Percentiles rank a stretch among this genome's conserved stretches.
These are phyloP conservation scores for Chiloscyllium plagiosum DNA, from an alignment of 2,113 vertebrate species.

Conservation along the genomic window DNA sequence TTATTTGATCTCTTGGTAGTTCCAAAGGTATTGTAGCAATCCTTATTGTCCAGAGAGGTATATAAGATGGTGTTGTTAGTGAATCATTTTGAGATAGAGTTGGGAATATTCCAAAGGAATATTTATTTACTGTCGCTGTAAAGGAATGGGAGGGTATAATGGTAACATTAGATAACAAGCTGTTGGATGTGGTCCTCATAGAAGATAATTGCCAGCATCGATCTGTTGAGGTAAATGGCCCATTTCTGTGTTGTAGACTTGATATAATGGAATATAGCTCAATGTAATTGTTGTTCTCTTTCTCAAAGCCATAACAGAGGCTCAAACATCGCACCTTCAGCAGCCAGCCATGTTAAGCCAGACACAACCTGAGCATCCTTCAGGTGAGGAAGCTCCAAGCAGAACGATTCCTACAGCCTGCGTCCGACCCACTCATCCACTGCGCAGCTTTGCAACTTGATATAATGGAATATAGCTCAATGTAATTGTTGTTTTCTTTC, in stretches of 20 bases:
- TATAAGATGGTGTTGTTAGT: background rate
- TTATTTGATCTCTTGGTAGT: background rate
- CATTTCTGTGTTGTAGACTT: background rate
- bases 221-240: background rate
- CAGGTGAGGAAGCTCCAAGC: conserved; percentile 59
- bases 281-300: background rate
- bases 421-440: conserved; percentile 79
- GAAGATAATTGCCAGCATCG: background rate
- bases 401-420: conserved; percentile 85
- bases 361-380: conserved; percentile 60
- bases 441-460: conserved; percentile 88
- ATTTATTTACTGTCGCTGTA: background rate
- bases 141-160: background rate
- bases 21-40: background rate
- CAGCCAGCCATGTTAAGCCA: conserved; percentile 61
- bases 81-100: background rate
- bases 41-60: background rate
- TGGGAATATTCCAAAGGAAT: background rate
- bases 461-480: background rate
- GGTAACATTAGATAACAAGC: background rate
- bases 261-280: background rate
- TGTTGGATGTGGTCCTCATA: background rate
- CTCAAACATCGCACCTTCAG: conserved; percentile 44
- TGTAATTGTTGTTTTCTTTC: background rate
- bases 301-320: conserved; percentile 58